Conservation (phyloP, 2,888 invertebrate genomes). For the Meteorus colon region DNA sequence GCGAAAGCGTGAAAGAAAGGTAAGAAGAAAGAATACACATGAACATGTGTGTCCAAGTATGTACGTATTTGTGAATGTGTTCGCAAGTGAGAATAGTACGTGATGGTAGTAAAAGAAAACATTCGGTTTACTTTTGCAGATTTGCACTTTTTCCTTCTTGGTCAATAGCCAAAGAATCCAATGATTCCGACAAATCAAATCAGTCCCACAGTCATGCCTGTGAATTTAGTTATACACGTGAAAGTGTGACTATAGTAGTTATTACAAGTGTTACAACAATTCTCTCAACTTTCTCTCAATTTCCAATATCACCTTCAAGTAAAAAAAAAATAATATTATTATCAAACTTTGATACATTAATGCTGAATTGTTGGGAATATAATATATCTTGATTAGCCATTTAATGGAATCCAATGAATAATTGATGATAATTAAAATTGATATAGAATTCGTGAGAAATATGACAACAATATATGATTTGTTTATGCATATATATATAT, state of each 20-base stretch:
- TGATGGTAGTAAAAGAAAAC: neutral
- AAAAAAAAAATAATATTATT: neutral
- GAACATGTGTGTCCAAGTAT: neutral
- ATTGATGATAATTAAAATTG: constrained; percentile 35
- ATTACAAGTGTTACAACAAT: neutral
- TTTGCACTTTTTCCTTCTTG: constrained; percentile 39
- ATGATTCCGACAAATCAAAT: constrained; percentile 30
- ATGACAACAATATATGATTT: neutral
- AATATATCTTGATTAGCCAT: neutral
- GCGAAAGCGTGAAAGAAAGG: neutral
- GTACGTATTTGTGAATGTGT: neutral
- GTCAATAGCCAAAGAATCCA: constrained; percentile 26
- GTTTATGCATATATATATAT: constrained; percentile 3
- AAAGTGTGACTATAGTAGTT: neutral
- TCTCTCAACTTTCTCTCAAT: constrained; percentile 18
- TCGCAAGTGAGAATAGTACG: neutral
- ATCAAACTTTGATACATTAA: neutral
- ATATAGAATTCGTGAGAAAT: constrained; percentile 6
- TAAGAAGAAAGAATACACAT: constrained; percentile 12
- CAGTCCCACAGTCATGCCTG: neutral
- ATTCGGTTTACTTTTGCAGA: constrained; percentile 30
- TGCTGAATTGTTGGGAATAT: neutral
- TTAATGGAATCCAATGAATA: neutral
- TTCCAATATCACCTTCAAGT: neutral
- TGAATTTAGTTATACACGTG: neutral